phyloP scores from a whole-genome alignment of 2,797 vertebrate genomes.

The Natrix natrix region DNA sequence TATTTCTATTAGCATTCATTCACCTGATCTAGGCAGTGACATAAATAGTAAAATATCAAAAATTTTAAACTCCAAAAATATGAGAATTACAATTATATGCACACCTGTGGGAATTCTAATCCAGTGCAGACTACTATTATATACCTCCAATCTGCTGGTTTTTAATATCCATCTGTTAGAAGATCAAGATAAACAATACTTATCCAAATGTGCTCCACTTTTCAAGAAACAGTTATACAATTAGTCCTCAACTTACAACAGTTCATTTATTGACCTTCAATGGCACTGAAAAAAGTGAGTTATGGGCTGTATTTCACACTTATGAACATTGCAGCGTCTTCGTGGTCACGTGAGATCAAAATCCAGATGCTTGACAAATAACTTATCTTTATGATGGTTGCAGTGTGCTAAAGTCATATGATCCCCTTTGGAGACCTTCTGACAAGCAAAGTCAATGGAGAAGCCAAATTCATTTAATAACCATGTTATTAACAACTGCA shows the following conservation, averaged over 20 bases:
- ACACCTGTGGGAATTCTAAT: not conserved
- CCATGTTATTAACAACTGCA: not conserved
- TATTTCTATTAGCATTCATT: not conserved
- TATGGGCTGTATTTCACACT: not conserved
- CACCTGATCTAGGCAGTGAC: no score
- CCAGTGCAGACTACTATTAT: not conserved
- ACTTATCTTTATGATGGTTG: not conserved
- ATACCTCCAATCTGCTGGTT: not conserved
- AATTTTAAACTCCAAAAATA: not conserved
- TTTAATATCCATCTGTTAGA: not conserved
- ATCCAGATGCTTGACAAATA: not conserved
- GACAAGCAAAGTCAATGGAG: not conserved
- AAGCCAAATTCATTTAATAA: not conserved
- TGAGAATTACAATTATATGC: not conserved
- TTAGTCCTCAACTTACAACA: not conserved
- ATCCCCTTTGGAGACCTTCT: not conserved
- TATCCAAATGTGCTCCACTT: not conserved
- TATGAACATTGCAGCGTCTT: not conserved
- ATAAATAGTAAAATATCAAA: not conserved
- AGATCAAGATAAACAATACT: not conserved
- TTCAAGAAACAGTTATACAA: not conserved
- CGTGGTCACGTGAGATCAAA: not conserved
- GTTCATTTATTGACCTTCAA: not conserved
- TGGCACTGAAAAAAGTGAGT: not conserved
- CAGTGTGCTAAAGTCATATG: not conserved